Evolutionary conservation across 2,113 vertebrate genomes (phyloP).

Genomic region (Protobothrops mucrosquamatus): DNA sequence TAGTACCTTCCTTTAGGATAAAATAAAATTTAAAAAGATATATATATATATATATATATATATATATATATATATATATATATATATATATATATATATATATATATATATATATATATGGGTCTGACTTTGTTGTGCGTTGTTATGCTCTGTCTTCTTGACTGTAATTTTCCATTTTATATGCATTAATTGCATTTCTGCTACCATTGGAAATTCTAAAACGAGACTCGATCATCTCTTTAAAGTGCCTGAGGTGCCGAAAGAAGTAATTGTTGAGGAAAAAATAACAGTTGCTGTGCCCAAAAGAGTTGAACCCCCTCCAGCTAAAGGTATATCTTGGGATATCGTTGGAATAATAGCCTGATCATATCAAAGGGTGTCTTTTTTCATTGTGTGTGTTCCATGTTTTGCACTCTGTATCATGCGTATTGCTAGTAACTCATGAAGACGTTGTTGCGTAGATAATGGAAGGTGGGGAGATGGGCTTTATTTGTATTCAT

Average conservation of each 20-base stretch:
- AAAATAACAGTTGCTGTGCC: conserved; percentile 64
- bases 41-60: no score
- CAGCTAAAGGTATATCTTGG: conserved; percentile 70
- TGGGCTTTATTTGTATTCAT: background rate
- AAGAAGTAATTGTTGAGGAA: conserved; percentile 72
- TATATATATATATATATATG: no score
- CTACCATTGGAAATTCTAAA: conserved; percentile 43
- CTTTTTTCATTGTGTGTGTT: conserved; percentile 6
- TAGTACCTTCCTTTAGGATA: conserved; percentile 29
- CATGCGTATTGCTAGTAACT: conserved; percentile 13
- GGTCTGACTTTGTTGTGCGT: background rate
- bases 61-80: no score
- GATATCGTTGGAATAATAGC: background rate
- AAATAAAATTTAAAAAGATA: background rate
- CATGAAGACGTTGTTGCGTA: background rate
- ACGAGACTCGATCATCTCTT: conserved; percentile 43
- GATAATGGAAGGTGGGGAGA: no score
- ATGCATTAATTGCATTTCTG: conserved; percentile 15
- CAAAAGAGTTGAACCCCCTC: conserved; percentile 71
- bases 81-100: no score
- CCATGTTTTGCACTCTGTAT: background rate
- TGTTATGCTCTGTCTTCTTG: background rate
- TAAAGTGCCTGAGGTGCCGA: conserved; percentile 69
- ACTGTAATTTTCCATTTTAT: background rate
- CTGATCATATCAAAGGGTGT: background rate